Percentiles rank a stretch among this genome's conserved stretches.
phyloP scores from a whole-genome alignment of 2,797 vertebrate genomes.

The Uromys caudimaculatus region DNA sequence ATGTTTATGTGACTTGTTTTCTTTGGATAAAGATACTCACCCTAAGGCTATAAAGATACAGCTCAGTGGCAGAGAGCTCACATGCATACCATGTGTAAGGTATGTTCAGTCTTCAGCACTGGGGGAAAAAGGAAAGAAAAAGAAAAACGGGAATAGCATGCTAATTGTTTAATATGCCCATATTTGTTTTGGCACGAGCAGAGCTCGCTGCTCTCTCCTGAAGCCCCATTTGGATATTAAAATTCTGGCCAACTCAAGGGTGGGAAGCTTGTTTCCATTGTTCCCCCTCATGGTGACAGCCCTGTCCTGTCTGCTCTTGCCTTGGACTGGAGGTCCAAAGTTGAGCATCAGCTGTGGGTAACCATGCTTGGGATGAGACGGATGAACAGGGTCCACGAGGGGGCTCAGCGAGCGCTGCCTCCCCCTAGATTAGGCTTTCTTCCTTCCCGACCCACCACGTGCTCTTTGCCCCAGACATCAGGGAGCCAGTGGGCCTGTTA shows the following conservation, averaged over 20 bases:
- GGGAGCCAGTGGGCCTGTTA: not conserved
- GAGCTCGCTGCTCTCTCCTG: not conserved
- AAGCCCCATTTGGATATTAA: conserved; percentile 20
- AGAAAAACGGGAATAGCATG: not conserved
- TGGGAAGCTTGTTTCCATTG: not conserved
- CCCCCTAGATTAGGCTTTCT: not conserved
- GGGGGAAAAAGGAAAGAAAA: not conserved
- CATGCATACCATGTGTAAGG: no score
- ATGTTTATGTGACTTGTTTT: not conserved
- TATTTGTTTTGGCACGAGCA: not conserved
- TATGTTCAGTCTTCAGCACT: not conserved
- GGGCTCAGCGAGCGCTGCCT: not conserved
- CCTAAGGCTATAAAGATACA: not conserved
- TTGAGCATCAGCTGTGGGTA: not conserved
- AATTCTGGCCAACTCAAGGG: not conserved
- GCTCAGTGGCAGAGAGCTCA: not conserved
- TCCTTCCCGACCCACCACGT: not conserved
- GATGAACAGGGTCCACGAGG: not conserved
- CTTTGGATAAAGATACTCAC: not conserved
- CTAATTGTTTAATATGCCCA: not conserved
- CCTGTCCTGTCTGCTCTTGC: not conserved
- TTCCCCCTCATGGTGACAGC: not conserved
- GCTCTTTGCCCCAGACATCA: not conserved
- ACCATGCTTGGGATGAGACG: not conserved
- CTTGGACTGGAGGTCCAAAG: not conserved